Conservation (phyloP, 2,888 invertebrate species). For the Euplexia lucipara region DNA sequence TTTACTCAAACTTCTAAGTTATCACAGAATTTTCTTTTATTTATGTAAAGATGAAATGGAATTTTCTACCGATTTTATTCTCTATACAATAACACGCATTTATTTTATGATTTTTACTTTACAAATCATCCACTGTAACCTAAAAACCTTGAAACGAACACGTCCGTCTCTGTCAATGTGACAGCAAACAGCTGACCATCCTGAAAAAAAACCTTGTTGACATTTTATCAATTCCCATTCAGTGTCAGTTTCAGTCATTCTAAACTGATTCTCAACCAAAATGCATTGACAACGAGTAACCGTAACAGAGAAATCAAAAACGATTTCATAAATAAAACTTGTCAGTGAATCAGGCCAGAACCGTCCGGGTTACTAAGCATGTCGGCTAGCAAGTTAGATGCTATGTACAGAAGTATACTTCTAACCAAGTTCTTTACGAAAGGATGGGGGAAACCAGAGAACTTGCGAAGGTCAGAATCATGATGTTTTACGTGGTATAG, state of each 20-base stretch:
- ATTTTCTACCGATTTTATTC: no score
- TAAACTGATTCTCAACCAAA: conserved; percentile 70
- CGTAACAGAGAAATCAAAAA: conserved; percentile 51
- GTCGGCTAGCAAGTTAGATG: conserved; percentile 93
- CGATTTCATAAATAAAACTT: conserved; percentile 62
- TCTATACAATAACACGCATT: no score
- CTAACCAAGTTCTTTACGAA: conserved; percentile 98
- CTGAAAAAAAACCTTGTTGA: conserved; percentile 61
- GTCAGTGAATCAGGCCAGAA: conserved; percentile 52
- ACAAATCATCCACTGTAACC: background rate
- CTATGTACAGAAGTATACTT: conserved; percentile 96
- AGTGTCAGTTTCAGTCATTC: conserved; percentile 53
- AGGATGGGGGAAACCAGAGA: conserved; percentile 99
- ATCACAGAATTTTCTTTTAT: no score
- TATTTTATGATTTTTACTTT: background rate
- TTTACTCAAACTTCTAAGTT: no score
- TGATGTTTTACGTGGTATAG: conserved; percentile 37
- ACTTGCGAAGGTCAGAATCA: conserved; percentile 93
- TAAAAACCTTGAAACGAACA: background rate
- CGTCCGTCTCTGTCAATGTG: conserved; percentile 44
- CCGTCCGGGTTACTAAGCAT: conserved; percentile 79
- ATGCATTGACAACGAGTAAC: conserved; percentile 74
- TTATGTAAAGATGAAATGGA: no score
- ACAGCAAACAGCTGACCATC: conserved; percentile 67
- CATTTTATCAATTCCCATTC: conserved; percentile 65